Evolutionary conservation across 1,140 invertebrate species (phyloP).

Genomic region (Lordiphosa collinella): DNA sequence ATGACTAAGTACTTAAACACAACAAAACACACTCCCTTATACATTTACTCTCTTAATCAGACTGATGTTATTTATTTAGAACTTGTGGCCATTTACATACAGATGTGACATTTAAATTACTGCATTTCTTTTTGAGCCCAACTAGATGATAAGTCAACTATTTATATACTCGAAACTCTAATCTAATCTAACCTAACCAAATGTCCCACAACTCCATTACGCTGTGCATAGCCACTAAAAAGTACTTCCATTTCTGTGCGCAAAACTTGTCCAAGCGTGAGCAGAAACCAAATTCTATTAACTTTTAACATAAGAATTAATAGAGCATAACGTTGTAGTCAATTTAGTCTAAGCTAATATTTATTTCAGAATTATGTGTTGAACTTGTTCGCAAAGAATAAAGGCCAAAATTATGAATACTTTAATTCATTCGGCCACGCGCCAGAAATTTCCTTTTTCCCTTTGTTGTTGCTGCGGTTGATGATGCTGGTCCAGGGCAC

Average conservation of each 20-base stretch:
- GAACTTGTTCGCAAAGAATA: slow-evolving; percentile 34
- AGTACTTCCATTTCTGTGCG: not conserved
- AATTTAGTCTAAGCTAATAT: slow-evolving; percentile 72
- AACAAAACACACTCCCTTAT: slow-evolving; percentile 15
- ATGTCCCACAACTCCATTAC: slow-evolving; percentile 11
- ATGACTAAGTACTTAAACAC: not conserved
- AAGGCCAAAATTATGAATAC: slow-evolving; percentile 34
- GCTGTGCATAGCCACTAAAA: slow-evolving; percentile 22
- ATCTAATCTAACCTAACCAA: too few relatives aligned
- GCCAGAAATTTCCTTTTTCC: slow-evolving; percentile 34
- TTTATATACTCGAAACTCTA: not conserved
- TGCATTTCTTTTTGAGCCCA: slow-evolving; percentile 34
- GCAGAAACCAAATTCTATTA: slow-evolving; percentile 47
- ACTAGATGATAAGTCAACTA: slow-evolving; percentile 33
- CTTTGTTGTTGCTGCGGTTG: not conserved
- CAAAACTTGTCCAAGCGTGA: slow-evolving; percentile 50
- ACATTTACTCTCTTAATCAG: slow-evolving; percentile 42
- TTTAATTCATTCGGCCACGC: slow-evolving; percentile 52
- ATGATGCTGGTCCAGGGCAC: slow-evolving; percentile 18
- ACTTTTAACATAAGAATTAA: slow-evolving; percentile 55
- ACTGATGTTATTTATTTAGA: slow-evolving; percentile 51
- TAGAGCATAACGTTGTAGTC: slow-evolving; percentile 69
- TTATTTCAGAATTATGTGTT: slow-evolving; percentile 67
- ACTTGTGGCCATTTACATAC: slow-evolving; percentile 18
- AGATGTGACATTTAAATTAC: slow-evolving; percentile 29